Percentiles rank a stretch among this genome's conserved stretches.
phyloP scores from a whole-genome alignment of 2,797 vertebrate species.

The Parambassis ranga region DNA sequence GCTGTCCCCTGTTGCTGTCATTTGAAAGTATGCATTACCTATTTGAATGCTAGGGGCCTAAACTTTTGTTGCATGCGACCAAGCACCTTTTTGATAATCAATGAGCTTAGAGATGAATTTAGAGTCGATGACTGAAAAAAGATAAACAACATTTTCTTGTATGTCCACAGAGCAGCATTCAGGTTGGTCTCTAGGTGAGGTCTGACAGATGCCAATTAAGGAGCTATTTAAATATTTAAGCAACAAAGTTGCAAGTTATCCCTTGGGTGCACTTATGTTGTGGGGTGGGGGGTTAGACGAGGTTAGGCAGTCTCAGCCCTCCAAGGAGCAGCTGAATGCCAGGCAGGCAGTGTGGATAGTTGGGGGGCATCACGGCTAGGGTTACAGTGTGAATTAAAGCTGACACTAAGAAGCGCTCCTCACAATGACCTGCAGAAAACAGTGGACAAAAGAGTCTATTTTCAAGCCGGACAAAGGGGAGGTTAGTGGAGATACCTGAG shows the following conservation, averaged over 20 bases:
- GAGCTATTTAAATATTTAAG: conserved; percentile 84
- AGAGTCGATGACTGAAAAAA: conserved; percentile 12
- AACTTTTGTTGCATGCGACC: background rate
- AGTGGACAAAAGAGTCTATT: conserved; percentile 87
- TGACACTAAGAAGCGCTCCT: conserved; percentile 90
- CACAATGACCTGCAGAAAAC: conserved; percentile 86
- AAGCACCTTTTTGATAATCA: no score
- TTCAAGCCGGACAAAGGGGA: conserved; percentile 85
- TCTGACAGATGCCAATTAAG: conserved; percentile 74
- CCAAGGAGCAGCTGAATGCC: conserved; percentile 77
- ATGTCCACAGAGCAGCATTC: conserved; percentile 38
- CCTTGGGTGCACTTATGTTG: conserved; percentile 81
- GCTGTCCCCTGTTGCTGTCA: background rate
- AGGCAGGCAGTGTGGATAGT: conserved; percentile 74
- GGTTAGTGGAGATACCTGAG: conserved; percentile 84
- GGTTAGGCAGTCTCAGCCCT: conserved; percentile 79
- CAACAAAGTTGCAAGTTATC: conserved; percentile 78
- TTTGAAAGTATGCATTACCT: conserved; percentile 3
- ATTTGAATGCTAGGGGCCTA: background rate
- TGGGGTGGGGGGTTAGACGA: conserved; percentile 9
- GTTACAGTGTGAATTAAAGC: conserved; percentile 91
- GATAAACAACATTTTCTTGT: conserved; percentile 21
- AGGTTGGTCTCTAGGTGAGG: conserved; percentile 54
- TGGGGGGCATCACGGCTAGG: conserved; percentile 80
- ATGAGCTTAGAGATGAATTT: background rate